Evolutionary conservation across 2,797 vertebrate genomes (phyloP), one percentile per base, ranked within the genome.

Genomic region (Diplodus sargus): DNA sequence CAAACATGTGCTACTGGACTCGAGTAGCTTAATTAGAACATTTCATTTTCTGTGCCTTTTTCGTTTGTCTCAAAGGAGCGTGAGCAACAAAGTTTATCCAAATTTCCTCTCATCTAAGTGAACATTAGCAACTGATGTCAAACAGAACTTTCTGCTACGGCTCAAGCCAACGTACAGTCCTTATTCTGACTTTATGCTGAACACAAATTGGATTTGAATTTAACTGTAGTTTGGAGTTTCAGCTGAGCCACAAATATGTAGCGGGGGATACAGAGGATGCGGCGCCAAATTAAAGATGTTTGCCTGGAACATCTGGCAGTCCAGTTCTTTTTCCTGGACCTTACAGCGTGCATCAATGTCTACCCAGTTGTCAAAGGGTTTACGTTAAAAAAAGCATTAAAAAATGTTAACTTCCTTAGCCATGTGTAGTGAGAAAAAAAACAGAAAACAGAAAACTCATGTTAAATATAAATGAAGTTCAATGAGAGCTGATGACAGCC

Each of bases 171-270:
- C 74, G 42, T 58, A 57, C 30, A 72, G 64, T 72, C 81, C 70
- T 73, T 76, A 60, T 86, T 82, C 70, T 75, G 85, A 90, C 82
- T 84, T 79, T 34, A 76, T 70, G 72, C 78, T 83, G 81, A 80
- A 80, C 79, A 63, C 80, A 90, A 85, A 92, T 91, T 82, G 78
- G 80, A 87, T 86, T 89, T 78, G 57, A 86, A 86, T 87, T 87
- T 85, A 68, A 43, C 53, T 75, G 25, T 82, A 87, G 84, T 92
- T 89, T 73, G 72, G 73, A 83, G 84, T 86, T 72, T 87, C 79
- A 74, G 89, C 63, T 11, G 56, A 85, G 78, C 83, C 81, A 60
- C 78, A 86, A 84, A 90, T 80, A 89, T 58, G 73, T 89, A 84
- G 85, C 89, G 87, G 86, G 87, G 53, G 74, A 83, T 74, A 74